Evolutionary conservation across 2,797 vertebrate species (phyloP).

Genomic region (Lerista edwardsae): DNA sequence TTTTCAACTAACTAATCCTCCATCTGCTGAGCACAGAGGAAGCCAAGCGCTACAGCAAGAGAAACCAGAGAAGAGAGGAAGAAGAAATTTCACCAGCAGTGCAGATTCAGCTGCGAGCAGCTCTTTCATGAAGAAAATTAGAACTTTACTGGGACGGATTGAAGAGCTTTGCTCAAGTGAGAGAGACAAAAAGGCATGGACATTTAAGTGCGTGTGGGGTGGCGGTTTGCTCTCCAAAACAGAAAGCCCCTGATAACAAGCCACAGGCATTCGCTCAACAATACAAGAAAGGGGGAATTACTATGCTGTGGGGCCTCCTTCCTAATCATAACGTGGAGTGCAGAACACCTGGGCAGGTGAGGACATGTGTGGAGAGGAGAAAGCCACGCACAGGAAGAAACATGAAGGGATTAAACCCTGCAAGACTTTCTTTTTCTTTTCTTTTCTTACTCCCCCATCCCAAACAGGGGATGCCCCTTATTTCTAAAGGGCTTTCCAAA

Average conservation of each 20-base stretch:
- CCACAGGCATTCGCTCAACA: too few species aligned
- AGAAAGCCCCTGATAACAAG: neutral
- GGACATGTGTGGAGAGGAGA: neutral
- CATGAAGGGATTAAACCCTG: neutral
- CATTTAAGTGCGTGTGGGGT: too few species aligned
- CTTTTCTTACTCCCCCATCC: neutral
- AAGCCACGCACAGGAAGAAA: neutral
- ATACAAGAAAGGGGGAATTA: neutral
- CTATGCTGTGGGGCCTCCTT: neutral
- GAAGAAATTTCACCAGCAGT: neutral
- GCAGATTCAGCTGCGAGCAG: neutral
- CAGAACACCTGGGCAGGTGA: conserved; percentile 15
- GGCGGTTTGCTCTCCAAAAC: neutral
- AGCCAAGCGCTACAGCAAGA: neutral
- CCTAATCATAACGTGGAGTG: neutral
- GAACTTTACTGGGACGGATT: neutral
- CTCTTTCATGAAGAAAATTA: neutral
- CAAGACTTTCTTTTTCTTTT: neutral
- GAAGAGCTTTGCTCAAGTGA: neutral
- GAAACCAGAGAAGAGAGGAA: neutral
- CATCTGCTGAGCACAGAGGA: conserved; percentile 4
- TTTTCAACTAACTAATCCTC: conserved; percentile 33
- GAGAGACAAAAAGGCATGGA: neutral
- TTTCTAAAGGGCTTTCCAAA: neutral
- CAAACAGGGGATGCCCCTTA: neutral